Base-by-base conservation (phyloP, 2,113 vertebrate species). In the Chionis minor region DNA sequence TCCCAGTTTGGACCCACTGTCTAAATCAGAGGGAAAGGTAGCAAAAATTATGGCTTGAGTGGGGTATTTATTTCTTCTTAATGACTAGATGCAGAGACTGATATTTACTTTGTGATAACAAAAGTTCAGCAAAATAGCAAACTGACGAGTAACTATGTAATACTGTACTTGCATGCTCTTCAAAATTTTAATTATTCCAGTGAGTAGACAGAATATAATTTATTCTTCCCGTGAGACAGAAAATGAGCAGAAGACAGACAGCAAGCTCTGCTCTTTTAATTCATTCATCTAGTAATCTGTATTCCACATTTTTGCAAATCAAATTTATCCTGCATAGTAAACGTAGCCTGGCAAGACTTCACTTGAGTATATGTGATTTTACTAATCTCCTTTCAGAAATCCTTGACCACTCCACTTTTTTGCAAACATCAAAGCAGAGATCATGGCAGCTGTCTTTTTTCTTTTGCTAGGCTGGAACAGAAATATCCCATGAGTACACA, bases 301-400 rank as follows among this genome's bases (percentile, higher is more conserved):
- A 94, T 86, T 92, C 83, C 61, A 74, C 44, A 52, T 84, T 96
- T 94, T 93, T 96, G 74, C 82, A 92, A 91, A 91, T 90, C 52
- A 58, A n/a, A 92, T 93, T 94, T 95, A 45, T 86, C 65, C 86
- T 90, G 58, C 77, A 92, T 87, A 87, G 45, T 62, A 91, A 94
- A 83, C 88, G 70, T 40, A 94, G 17, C n/a, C 59, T 94, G 78
- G 81, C 72, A 91, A 71, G 81, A 17, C 55, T 94, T 94, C 92
- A 77, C 73, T 94, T 70, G 49, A 77, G 35, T 65, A 13, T 74
- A 77, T 58, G 81, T 73, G 88, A 88, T 90, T 91, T 92, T 63
- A 54, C 38, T 91, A 88, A 91, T 95, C 74, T 90, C 20, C 71
- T 91, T 80, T 90, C 80, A 79, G 74, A 92, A 87, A 58, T 86